These are phyloP conservation scores for Cladopsammia gracilis DNA, from an alignment of 64 coral and sea anemone genomes.

Conservation along the genomic window DNA sequence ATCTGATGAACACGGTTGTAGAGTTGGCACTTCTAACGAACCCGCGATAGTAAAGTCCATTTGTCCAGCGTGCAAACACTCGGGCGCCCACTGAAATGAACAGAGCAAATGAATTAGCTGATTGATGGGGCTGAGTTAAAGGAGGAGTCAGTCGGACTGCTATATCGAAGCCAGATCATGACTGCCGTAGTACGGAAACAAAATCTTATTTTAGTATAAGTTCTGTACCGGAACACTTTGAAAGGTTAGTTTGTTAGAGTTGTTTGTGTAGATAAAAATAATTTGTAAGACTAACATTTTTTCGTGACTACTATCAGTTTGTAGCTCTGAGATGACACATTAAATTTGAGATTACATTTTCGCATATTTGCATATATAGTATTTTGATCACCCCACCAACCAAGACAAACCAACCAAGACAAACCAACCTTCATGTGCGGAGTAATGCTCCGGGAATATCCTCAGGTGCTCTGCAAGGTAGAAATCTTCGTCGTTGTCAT, in stretches of 20 bases:
- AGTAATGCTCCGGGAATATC: background rate
- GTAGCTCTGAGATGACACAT: too few species aligned
- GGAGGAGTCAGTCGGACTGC: background rate
- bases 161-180: too few species aligned
- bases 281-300: too few species aligned
- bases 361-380: too few species aligned
- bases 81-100: constrained; percentile 67
- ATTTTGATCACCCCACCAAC: too few species aligned
- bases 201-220: too few species aligned
- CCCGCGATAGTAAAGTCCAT: constrained; percentile 64
- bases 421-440: background rate
- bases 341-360: too few species aligned
- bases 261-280: too few species aligned
- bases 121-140: background rate
- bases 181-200: background rate
- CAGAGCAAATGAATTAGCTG: background rate
- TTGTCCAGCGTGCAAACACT: constrained; percentile 82
- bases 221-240: too few species aligned
- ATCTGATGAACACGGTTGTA: constrained; percentile 60
- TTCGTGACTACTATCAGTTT: too few species aligned
- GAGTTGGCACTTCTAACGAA: constrained; percentile 50
- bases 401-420: too few species aligned
- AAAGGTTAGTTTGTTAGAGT: too few species aligned
- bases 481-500: constrained; percentile 75
- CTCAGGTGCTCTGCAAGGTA: background rate